Evolutionary conservation across 2,113 vertebrate species (phyloP), one percentile per base, ranked within the genome.

Genomic region (Bubalus kerabau): DNA sequence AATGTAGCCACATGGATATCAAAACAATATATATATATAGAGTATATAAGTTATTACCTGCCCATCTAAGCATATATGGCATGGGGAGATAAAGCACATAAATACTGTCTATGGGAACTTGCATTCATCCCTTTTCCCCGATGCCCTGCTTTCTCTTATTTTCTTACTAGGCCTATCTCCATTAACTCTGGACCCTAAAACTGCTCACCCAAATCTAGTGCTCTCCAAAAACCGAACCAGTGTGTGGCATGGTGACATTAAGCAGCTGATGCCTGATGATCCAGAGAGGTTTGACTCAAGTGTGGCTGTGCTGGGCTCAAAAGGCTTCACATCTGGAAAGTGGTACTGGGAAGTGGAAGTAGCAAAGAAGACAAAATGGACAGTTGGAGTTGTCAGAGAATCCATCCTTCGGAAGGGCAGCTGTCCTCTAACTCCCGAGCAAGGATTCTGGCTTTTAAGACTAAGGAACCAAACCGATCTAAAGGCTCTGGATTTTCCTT

Each of bases 341-440:
- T 98, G 98, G 94, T 99, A 98, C 82, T 99, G 98, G 98, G 98
- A 98, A 97, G 98, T 98, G 74, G 96, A 98, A 74, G 98, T 98
- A 74, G 94, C 97, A 85, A 98, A 97, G 85, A 99, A 99, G 97
- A 98, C 98, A 50, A 98, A 98, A 43, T 99, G 98, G 98, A 98
- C 98, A 46, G 64, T 99, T 10, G 98, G 98, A 21, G 97, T 99
- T 3, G 98, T 96, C 56, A 97, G 86, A 67, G 98, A 98, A 80
- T 98, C 98, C 82, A 98, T 98, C 84, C 97, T 97, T 84, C 97
- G 98, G 7, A 99, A 99, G 85, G 98, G 98, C 78, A 98, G 98
- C 82, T 98, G 97, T 93, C 97, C 98, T 54, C 94, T 99, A 21
- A 98, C 98, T 67, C 98, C 98, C 40, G 98, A 97, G 78, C 97